These are phyloP conservation scores for Protaetia brevitarsis DNA, from an alignment of 1,140 invertebrate genomes.

Conservation along the genomic window DNA sequence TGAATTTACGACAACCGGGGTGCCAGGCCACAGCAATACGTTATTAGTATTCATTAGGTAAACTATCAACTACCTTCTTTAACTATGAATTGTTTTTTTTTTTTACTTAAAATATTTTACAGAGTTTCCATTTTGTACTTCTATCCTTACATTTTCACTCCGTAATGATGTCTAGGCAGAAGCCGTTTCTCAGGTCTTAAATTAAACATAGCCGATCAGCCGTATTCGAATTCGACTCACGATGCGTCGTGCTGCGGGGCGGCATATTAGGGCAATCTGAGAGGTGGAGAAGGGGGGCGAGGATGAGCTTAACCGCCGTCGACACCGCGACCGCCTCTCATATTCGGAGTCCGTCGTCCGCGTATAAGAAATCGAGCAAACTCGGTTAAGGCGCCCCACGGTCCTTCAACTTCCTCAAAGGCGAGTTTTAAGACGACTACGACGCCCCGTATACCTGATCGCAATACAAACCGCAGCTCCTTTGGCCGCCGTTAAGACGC, in stretches of 20 bases:
- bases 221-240: constrained; percentile 24
- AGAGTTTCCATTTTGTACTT: too few species aligned
- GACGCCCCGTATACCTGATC: constrained; percentile 32
- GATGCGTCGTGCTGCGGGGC: neutral
- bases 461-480: constrained; percentile 32
- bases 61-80: too few species aligned
- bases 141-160: too few species aligned
- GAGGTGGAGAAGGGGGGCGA: neutral
- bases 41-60: too few species aligned
- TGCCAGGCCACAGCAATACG: too few species aligned
- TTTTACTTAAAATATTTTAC: too few species aligned
- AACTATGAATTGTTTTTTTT: too few species aligned
- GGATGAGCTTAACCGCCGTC: neutral
- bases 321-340: constrained; percentile 26
- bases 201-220: constrained; percentile 20
- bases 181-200: neutral
- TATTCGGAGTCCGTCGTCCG: constrained; percentile 30
- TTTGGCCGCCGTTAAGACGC: constrained; percentile 30
- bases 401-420: constrained; percentile 28
- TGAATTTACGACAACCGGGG: too few species aligned
- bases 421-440: constrained; percentile 30
- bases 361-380: constrained; percentile 34
- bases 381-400: constrained; percentile 31
- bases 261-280: constrained; percentile 14
- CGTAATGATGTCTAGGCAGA: too few species aligned